phyloP scores from a whole-genome alignment of 2,888 invertebrate genomes.

The Enoplolaimus lenunculus region DNA sequence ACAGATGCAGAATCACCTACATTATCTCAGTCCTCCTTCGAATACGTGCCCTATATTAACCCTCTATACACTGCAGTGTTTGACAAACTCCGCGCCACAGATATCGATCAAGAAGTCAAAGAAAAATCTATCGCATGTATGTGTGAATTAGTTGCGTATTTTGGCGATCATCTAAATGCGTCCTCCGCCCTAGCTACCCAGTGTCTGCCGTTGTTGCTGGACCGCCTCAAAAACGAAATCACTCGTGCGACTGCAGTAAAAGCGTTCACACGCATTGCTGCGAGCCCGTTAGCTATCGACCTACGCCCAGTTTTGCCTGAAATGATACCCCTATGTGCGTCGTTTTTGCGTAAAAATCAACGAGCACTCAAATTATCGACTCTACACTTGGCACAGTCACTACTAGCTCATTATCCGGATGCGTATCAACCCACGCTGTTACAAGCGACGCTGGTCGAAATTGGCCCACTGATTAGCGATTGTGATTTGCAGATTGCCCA shows the following conservation, averaged over 20 bases:
- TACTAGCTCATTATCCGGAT: not conserved
- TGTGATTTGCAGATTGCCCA: slow-evolving; percentile 91
- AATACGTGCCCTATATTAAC: slow-evolving; percentile 62
- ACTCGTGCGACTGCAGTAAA: slow-evolving; percentile 90
- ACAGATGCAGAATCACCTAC: slow-evolving; percentile 36
- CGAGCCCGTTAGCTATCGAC: slow-evolving; percentile 60
- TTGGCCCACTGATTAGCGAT: slow-evolving; percentile 78
- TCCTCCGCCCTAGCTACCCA: slow-evolving; percentile 55
- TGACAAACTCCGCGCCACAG: slow-evolving; percentile 71
- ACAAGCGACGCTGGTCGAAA: slow-evolving; percentile 55
- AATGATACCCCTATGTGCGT: slow-evolving; percentile 75
- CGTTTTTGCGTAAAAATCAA: slow-evolving; percentile 89
- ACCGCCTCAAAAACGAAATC: slow-evolving; percentile 86
- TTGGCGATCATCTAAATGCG: slow-evolving; percentile 65
- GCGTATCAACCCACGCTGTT: not conserved
- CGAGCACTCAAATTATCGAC: slow-evolving; percentile 59
- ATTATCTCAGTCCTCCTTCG: slow-evolving; percentile 50
- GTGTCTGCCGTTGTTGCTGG: slow-evolving; percentile 84
- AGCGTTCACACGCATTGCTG: slow-evolving; percentile 52
- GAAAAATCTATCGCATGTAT: slow-evolving; percentile 91
- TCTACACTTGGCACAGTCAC: slow-evolving; percentile 5
- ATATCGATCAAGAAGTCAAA: slow-evolving; percentile 97
- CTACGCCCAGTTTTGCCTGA: slow-evolving; percentile 56
- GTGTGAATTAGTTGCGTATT: slow-evolving; percentile 57
- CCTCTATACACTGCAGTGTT: slow-evolving; percentile 65